Evolutionary conservation across 2,113 vertebrate species (phyloP), one percentile per base, ranked within the genome.

Genomic region (Ictalurus furcatus): DNA sequence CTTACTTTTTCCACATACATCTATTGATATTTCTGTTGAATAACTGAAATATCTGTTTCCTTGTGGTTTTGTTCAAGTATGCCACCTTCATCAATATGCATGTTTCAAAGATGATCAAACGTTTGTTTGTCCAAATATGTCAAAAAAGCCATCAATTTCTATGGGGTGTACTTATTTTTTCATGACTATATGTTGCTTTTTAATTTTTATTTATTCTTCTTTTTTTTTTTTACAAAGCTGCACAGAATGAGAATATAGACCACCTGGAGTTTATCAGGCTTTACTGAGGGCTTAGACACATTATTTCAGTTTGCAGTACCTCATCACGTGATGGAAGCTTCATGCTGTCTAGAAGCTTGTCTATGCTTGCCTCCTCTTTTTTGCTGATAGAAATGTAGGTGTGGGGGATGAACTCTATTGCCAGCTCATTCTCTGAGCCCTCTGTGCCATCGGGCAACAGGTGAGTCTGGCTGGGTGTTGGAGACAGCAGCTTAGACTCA

Each of bases 251-350:
- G 19, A 40, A 59, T 6, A 61, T 25, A 37, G 21, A 61, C 58
- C 21, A 40, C 14, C 19, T 83, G 30, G n/a, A 25, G 2, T 17
- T 67, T 30, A 17, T 54, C 40, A 69, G 13, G 63, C 30, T 37
- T 71, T 37, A 34, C 56, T 73, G 19, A 34, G 44, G 44, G 44
- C 44, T 48, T 48, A 6, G 25, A 52, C 17, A 61, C 6, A 40
- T 11, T 74, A 5, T 54, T 67, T 21, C 4, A 44, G 34, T 56
- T 80, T 89, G 34, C 40, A 28, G 16, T 92, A 98, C 97, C 96
- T 97, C 85, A 0, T 95, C 93, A 9, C 91, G 56, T 0, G 87
- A 8, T n/a, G 97, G 97, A 80, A 98, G 91, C 56, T 63, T 89
- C 63, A 90, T 61, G 0, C 87, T 93, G 44, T 92, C 89, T 54